Base-by-base conservation (phyloP, 2,113 vertebrate genomes). In the Mirounga angustirostris region DNA sequence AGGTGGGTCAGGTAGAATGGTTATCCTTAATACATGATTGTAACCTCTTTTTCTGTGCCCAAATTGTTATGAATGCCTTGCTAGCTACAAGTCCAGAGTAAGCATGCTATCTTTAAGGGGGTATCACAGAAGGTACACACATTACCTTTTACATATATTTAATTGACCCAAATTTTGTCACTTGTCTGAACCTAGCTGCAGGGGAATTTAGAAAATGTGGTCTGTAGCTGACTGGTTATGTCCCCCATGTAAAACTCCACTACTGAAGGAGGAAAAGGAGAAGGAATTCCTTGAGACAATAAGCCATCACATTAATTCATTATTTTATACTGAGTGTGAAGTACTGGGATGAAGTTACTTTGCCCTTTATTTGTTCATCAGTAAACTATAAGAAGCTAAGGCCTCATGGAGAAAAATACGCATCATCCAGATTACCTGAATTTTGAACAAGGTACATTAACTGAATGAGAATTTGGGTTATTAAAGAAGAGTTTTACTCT, bases 161-260 rank as follows among this genome's bases (percentile, higher is more conserved):
- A 46, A 69, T 28, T 94, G 52, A 88, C 43, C 74, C 46, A 67
- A 61, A 50, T 50, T 50, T 74, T 86, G 43, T 69, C 43, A 46
- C 26, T 50, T 58, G 11, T 58, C 46, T 33, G 56, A 5, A 28
- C 13, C 36, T 24, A 33, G 2, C 6, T 30, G 2, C 30, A 95
- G 12, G 21, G 40, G 21, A 88, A 26, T 93, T 97, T 83, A 58
- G 30, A 73, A 85, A 95, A 94, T 58, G 28, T 89, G 30, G 16
- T 89, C 69, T 84, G 9, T 36, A 74, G 50, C 58, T 79, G 7
- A 58, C 30, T 46, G n/a, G 67, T 56, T 52, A 71, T 15, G 43
- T 33, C 22, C 24, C 40, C 46, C 36, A 1, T n/a, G 26, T 91
- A 59, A 89, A 59, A 81, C 28, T n/a, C 67, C 63, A 24, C 40